These are phyloP conservation scores for Bufo bufo DNA, from an alignment of 2,113 vertebrate genomes.

Conservation along the genomic window DNA sequence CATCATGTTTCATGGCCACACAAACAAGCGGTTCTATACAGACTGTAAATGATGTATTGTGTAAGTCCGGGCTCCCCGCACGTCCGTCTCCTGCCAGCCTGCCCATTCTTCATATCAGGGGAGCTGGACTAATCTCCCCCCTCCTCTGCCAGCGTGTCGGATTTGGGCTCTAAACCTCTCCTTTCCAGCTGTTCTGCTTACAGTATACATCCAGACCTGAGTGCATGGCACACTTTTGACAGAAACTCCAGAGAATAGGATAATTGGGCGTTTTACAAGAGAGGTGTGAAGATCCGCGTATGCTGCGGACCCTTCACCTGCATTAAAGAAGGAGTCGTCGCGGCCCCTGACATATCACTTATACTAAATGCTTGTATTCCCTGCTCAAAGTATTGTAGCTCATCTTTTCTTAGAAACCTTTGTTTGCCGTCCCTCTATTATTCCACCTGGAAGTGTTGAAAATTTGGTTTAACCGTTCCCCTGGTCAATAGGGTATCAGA, in stretches of 20 bases:
- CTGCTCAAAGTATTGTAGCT: too few species aligned
- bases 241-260: neutral
- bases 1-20: neutral
- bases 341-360: too few species aligned
- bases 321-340: neutral
- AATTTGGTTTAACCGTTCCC: too few species aligned
- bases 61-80: neutral
- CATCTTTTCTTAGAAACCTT: too few species aligned
- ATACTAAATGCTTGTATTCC: too few species aligned
- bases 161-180: conserved; percentile 40
- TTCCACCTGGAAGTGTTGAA: neutral
- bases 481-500: too few species aligned
- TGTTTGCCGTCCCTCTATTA: neutral
- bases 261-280: conserved; percentile 25
- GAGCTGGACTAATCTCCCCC: conserved; percentile 35
- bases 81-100: neutral
- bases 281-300: neutral
- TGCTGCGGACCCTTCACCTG: neutral
- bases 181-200: conserved; percentile 48
- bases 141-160: conserved; percentile 24
- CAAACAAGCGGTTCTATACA: neutral
- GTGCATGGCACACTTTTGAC: neutral
- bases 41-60: conserved; percentile 1
- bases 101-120: neutral
- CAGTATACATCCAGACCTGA: neutral